A percentile compares a stretch with the other conserved stretches of the same genome.
Evolutionary conservation across 2,797 vertebrate species (phyloP).

Genomic region (Malurus splendens): DNA sequence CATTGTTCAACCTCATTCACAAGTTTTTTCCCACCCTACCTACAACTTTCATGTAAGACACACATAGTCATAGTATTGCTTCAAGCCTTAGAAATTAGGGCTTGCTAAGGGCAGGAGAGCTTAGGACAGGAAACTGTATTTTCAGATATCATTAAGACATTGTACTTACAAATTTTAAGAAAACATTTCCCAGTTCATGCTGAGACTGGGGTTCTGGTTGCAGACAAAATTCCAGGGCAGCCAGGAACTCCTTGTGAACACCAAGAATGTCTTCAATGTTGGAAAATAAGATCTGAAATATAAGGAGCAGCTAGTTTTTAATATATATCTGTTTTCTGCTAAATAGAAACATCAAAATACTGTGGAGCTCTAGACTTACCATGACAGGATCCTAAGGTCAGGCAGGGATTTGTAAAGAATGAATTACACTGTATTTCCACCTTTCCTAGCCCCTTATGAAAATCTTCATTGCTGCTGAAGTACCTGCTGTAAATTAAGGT

Average conservation of each 20-base stretch:
- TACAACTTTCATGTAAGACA: slow-evolving; percentile 52
- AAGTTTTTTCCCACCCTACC: slow-evolving; percentile 69
- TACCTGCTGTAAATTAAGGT: neutral
- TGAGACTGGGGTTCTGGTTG: slow-evolving; percentile 92
- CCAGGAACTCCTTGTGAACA: slow-evolving; percentile 89
- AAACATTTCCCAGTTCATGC: slow-evolving; percentile 90
- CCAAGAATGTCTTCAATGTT: slow-evolving; percentile 96
- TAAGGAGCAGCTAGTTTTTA: neutral
- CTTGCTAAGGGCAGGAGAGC: slow-evolving; percentile 8
- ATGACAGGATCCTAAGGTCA: neutral
- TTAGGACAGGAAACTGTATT: slow-evolving; percentile 68
- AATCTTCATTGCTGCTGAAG: neutral
- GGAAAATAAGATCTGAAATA: slow-evolving; percentile 91
- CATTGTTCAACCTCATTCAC: slow-evolving; percentile 16
- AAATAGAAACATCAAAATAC: neutral
- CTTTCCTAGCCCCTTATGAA: neutral
- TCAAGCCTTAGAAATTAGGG: slow-evolving; percentile 54
- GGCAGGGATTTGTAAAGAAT: neutral
- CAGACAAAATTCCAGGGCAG: slow-evolving; percentile 83
- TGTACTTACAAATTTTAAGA: slow-evolving; percentile 94
- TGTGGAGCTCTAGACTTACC: neutral
- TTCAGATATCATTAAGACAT: slow-evolving; percentile 45
- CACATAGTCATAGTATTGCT: neutral
- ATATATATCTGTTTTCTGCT: neutral
- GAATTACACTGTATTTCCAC: neutral